Base-by-base conservation (phyloP, 2,888 invertebrate genomes). In the Abscondita cerata region DNA sequence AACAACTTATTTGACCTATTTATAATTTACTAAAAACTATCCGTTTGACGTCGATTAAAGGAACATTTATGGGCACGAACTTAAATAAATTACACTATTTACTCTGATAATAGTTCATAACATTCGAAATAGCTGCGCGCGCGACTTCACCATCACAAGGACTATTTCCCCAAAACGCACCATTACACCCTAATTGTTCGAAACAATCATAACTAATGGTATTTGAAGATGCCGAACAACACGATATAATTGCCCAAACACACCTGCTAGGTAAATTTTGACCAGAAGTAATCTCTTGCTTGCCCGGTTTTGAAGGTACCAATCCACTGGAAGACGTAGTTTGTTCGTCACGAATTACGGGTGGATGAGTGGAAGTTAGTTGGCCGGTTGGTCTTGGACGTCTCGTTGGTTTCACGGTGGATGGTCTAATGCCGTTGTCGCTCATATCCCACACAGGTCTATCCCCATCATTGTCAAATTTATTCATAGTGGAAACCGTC, bases 181-280 rank as follows among this genome's bases (percentile, higher is more conserved):
- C 90, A 0, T 86, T 85, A 75, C 93, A 93, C 5, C 87, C 86
- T 54, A 89, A 79, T 6, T 84, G 80, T 76, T 92, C 92, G 63
- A 93, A 93, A 75, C 93, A 93, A 11, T 75, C 78, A 67, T 83
- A 82, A 1, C 83, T 78, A 51, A 86, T 38, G 46, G 52, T 77
- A 60, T 79, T 80, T 11, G 79, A 79, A 0, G 80, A 78, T 0
- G 81, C 78, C 1, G 86, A 81, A 73, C 93, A 93, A 73, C 93
- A 93, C 1, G 88, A 86, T 4, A 91, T 80, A 51, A 92, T 89
- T 0, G 92, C 92, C 86, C 90, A 88, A 0, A 89, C 25, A 54
- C 19, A 20, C 53, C 38, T 19, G 46, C 41, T 57, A n/a, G 31
- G 53, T 33, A 34, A 62, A 73, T 75, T 38, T 77, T 4, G 15